phyloP scores from a whole-genome alignment of 2,888 invertebrate genomes.

The Dolichopus griseipennis region DNA sequence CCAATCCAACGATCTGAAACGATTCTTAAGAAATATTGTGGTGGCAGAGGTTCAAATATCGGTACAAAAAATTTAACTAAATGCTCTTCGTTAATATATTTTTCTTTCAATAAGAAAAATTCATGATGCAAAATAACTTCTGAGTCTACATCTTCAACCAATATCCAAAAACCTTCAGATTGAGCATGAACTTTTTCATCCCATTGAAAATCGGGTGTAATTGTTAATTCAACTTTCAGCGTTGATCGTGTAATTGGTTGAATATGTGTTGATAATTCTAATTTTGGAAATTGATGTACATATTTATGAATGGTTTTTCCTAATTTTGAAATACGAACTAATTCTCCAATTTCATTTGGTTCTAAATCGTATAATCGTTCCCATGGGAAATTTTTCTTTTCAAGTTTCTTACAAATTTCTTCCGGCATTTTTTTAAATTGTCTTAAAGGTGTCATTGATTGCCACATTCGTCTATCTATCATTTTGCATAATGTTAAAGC shows the following conservation, averaged over 20 bases:
- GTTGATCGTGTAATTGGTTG: constrained; percentile 95
- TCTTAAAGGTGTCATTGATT: constrained; percentile 94
- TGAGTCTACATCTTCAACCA: constrained; percentile 80
- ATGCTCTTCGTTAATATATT: constrained; percentile 91
- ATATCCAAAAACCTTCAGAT: constrained; percentile 80
- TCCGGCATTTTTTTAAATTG: constrained; percentile 97
- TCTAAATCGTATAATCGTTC: constrained; percentile 91
- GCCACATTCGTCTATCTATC: constrained; percentile 99
- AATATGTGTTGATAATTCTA: constrained; percentile 93
- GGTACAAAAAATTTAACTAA: constrained; percentile 96
- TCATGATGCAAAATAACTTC: constrained; percentile 92
- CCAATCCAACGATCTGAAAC: constrained; percentile 90
- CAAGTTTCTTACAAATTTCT: constrained; percentile 92
- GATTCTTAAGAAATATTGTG: constrained; percentile 91
- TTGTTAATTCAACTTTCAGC: constrained; percentile 87
- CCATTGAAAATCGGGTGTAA: constrained; percentile 99
- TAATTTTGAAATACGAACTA: constrained; percentile 42
- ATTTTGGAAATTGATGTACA: constrained; percentile 86
- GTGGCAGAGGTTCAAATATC: constrained; percentile 95
- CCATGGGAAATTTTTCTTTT: constrained; percentile 95
- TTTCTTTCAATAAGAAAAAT: constrained; percentile 86
- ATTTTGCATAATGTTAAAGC: constrained; percentile 93
- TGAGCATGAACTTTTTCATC: constrained; percentile 83
- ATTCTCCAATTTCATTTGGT: constrained; percentile 94
- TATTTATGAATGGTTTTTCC: constrained; percentile 86